These are phyloP conservation scores for Brachypterus glaber DNA, from an alignment of 2,888 invertebrate species.

Conservation along the genomic window DNA sequence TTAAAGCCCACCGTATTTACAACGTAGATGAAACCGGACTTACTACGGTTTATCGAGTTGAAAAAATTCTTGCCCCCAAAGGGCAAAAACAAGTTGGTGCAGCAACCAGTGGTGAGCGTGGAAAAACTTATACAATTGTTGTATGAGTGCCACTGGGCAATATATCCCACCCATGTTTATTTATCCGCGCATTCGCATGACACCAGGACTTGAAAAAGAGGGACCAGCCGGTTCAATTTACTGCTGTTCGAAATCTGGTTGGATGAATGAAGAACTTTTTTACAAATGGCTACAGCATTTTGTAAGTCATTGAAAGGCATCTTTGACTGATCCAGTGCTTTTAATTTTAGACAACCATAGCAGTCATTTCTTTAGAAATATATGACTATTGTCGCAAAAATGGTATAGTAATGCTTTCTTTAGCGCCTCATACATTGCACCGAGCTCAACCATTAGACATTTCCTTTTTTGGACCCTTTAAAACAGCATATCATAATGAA, in stretches of 20 bases:
- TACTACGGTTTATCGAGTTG: slow-evolving; percentile 9
- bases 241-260: slow-evolving; percentile 22
- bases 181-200: slow-evolving; percentile 37
- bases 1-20: slow-evolving; percentile 11
- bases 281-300: slow-evolving; percentile 23
- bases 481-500: slow-evolving; percentile 26
- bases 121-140: slow-evolving; percentile 37
- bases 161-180: slow-evolving; percentile 42
- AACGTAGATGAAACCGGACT: slow-evolving; percentile 6
- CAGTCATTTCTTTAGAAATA: slow-evolving; percentile 23
- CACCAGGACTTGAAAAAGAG: slow-evolving; percentile 33
- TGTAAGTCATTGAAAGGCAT: slow-evolving; percentile 19
- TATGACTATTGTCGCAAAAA: slow-evolving; percentile 24
- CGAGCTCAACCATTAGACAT: slow-evolving; percentile 20
- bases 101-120: slow-evolving; percentile 30
- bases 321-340: slow-evolving; percentile 10
- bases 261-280: slow-evolving; percentile 26
- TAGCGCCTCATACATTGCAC: slow-evolving; percentile 23
- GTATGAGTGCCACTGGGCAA: slow-evolving; percentile 35
- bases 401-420: slow-evolving; percentile 18
- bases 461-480: slow-evolving; percentile 25
- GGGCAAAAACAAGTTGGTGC: slow-evolving; percentile 18
- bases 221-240: slow-evolving; percentile 35
- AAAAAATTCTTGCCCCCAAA: slow-evolving; percentile 14
- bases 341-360: slow-evolving; percentile 30